phyloP scores from a whole-genome alignment of 2,888 invertebrate species.

The Volucella bombylans region DNA sequence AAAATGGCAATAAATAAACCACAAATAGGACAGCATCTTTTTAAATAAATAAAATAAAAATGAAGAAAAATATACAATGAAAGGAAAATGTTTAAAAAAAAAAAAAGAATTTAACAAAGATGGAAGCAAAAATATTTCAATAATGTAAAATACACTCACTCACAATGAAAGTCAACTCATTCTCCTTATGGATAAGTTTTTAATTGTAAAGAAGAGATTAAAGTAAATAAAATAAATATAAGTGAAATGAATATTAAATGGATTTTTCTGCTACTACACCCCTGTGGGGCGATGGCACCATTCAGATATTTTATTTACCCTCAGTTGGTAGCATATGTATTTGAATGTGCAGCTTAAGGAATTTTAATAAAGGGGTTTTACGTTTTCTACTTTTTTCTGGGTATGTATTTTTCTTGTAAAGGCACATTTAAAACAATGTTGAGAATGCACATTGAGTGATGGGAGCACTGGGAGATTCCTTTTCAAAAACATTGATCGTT shows the following conservation, averaged over 20 bases:
- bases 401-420: neutral
- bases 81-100: conserved; percentile 13
- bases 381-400: neutral
- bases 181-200: conserved; percentile 68
- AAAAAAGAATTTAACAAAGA: conserved; percentile 15
- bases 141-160: conserved; percentile 65
- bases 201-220: conserved; percentile 70
- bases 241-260: conserved; percentile 50
- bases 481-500: too few relatives aligned
- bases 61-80: conserved; percentile 29
- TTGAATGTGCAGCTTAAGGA: neutral
- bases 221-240: conserved; percentile 72
- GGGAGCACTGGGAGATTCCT: too few relatives aligned
- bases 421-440: too few relatives aligned
- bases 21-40: conserved; percentile 21
- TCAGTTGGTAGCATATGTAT: neutral
- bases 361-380: conserved; percentile 2
- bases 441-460: too few relatives aligned
- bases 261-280: conserved; percentile 7
- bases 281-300: neutral
- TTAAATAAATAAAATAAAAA: conserved; percentile 25
- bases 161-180: conserved; percentile 62
- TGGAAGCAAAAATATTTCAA: conserved; percentile 20
- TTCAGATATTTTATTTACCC: neutral
- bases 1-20: conserved; percentile 63